Evolutionary conservation across 2,888 invertebrate species (phyloP), one percentile per base, ranked within the genome.

Genomic region (Lysandra bellargus): DNA sequence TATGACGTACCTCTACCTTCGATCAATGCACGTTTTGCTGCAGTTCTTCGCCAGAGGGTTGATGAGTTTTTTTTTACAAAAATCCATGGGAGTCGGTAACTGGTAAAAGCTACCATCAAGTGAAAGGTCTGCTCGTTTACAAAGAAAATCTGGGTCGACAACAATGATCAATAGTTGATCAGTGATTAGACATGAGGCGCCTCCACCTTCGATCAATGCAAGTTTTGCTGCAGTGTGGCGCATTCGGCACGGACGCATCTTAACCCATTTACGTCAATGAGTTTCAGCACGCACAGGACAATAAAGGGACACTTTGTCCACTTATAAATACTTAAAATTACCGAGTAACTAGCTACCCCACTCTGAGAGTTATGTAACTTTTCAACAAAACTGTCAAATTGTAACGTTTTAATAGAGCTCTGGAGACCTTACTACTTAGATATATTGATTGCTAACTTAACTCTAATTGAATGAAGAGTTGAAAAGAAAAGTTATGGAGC

Each of bases 141-240:
- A 23, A 14, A 33, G 17, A 37, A 69, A 69, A 69, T 69, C 14
- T 69, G 69, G 69, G 69, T 69, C 69, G 69, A 4, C 69, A 64
- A 30, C 64, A 33, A 69, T 37, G 69, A 37, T 69, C 69, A 33
- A 69, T 69, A 69, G 64, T 69, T 69, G 69, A 69, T 69, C 69
- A 69, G 69, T 37, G 69, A 69, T 69, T 37, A 69, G 69, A 69
- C 64, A 69, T 69, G 12, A 33, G 69, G 69, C 69, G 64, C 64
- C 61, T 69, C 64, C 64, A 30, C 64, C 69, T 69, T 37, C 69
- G 69, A 69, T 69, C 69, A 69, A 69, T 69, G 69, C 69, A 17
- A 33, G 69, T 69, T 69, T 69, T 69, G 33, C 69, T 69, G 69
- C 69, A 69, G 12, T 69, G 69, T 17, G 69, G 69, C 69, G 69